phyloP scores from a whole-genome alignment of 1,140 invertebrate species.

The Megalopta genalis region DNA sequence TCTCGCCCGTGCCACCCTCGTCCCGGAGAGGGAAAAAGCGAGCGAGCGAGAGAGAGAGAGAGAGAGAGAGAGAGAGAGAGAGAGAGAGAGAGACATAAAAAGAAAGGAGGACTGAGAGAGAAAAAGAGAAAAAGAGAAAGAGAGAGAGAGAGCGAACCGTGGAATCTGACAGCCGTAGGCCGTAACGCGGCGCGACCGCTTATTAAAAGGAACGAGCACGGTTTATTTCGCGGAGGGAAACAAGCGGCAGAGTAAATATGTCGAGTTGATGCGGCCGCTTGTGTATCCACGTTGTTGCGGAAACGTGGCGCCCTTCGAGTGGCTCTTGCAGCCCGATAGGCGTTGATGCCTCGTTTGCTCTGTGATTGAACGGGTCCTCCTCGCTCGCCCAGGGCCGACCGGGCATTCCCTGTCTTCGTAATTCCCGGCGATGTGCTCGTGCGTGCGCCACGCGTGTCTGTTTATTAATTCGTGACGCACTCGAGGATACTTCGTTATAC shows the following conservation, averaged over 20 bases:
- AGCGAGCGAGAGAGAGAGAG: no score
- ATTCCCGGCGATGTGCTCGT: neutral
- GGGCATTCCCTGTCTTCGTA: neutral
- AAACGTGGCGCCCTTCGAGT: slow-evolving; percentile 38
- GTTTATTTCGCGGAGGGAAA: slow-evolving; percentile 45
- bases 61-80: no score
- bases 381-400: slow-evolving; percentile 21
- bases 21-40: neutral
- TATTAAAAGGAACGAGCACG: slow-evolving; percentile 45
- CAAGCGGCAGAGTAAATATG: slow-evolving; percentile 40
- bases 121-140: no score
- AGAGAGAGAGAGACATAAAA: no score
- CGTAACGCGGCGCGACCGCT: slow-evolving; percentile 30
- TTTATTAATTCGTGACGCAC: slow-evolving; percentile 30
- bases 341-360: slow-evolving; percentile 41
- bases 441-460: neutral
- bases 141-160: neutral
- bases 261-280: slow-evolving; percentile 14
- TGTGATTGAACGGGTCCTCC: slow-evolving; percentile 31
- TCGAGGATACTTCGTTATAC: neutral
- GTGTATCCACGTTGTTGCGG: slow-evolving; percentile 41
- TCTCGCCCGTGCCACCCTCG: slow-evolving; percentile 18
- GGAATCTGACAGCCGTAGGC: slow-evolving; percentile 42
- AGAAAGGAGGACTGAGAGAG: no score
- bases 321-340: slow-evolving; percentile 25